These are phyloP conservation scores for Tiliacea citrago DNA, from an alignment of 2,888 invertebrate species.

Conservation along the genomic window DNA sequence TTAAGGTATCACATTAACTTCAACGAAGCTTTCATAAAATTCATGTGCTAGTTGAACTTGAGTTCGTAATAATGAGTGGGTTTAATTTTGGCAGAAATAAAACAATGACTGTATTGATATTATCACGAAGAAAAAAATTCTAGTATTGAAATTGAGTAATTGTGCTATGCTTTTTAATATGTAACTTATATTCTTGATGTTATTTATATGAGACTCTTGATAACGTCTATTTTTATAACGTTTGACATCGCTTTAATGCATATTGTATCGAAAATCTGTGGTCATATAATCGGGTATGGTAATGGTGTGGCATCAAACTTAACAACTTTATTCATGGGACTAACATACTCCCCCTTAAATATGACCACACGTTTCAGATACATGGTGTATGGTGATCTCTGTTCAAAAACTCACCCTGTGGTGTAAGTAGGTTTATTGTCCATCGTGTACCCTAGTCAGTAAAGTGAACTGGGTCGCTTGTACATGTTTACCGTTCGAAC, in stretches of 20 bases:
- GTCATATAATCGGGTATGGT: no score
- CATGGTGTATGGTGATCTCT: neutral
- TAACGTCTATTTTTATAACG: neutral
- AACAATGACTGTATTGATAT: neutral
- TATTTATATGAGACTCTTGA: neutral
- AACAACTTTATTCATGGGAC: neutral
- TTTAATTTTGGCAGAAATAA: neutral
- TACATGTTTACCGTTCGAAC: conserved; percentile 19
- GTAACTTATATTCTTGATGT: neutral
- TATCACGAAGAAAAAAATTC: neutral
- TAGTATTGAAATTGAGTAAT: neutral
- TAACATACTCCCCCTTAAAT: neutral
- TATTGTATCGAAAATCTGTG: neutral
- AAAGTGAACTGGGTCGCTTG: conserved; percentile 28
- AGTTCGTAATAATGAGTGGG: neutral
- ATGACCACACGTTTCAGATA: neutral
- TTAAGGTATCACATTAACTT: no score
- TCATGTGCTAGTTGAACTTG: neutral
- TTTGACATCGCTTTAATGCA: neutral
- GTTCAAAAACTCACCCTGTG: neutral
- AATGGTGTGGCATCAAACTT: neutral
- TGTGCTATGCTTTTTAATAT: neutral
- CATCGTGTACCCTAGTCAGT: neutral
- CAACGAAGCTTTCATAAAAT: neutral
- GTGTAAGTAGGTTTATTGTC: conserved; percentile 5